Evolutionary conservation across 2,797 vertebrate genomes (phyloP), one percentile per base, ranked within the genome.

Genomic region (Fringilla coelebs): DNA sequence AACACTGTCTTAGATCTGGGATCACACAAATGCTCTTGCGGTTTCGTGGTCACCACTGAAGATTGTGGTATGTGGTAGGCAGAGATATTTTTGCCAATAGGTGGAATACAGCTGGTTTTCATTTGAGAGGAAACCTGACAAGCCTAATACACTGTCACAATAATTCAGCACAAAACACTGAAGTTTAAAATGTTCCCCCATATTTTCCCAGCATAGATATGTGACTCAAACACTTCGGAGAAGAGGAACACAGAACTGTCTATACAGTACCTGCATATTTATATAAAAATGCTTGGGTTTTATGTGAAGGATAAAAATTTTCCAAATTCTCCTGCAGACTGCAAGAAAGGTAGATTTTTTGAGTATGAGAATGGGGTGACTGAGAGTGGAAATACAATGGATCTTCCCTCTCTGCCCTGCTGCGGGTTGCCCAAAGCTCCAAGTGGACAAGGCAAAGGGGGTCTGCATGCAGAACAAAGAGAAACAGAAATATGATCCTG

Each of bases 1-100:
- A 98, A 94, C 97, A 96, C 98, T 98, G 97, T 98, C 97, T 98
- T 97, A 98, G 98, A 98, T 98, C 97, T 97, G 93, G 97, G 98
- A 96, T 98, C 98, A 96, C 96, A 98, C 97, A 98, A 97, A 98
- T 97, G 98, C 97, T 97, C 97, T 97, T 96, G 97, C 83, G 98
- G 98, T 98, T 98, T 98, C 96, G 96, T 97, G 98, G 98, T 94
- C 90, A 97, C 96, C 89, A 90, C 97, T 97, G 97, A 98, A 98
- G 98, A 97, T 97, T 97, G 97, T 38, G 55, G 95, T 95, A 94
- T 98, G 98, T 87, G 96, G 98, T 97, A 96, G 98, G 96, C 97
- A 96, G 96, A 97, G 95, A 95, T 93, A 96, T 97, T 98, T 98
- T 97, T 96, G 97, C 97, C 97, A 97, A 65, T 96, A 98, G 97